phyloP scores from a whole-genome alignment of 2,888 invertebrate species.

The Rhyacophila evoluta region DNA sequence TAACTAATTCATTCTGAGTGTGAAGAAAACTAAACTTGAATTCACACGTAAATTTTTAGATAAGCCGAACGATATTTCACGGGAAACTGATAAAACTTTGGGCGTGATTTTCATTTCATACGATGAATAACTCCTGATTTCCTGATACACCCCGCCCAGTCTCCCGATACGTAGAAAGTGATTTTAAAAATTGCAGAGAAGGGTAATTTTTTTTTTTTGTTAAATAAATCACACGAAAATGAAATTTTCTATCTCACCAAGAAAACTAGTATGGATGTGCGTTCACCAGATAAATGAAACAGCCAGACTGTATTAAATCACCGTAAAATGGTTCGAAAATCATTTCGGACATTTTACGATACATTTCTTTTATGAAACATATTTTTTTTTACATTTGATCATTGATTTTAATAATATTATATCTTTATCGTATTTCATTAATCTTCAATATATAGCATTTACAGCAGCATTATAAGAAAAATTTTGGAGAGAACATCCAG shows the following conservation, averaged over 20 bases:
- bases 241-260: not conserved
- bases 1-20: too few species aligned
- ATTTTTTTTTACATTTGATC: too few species aligned
- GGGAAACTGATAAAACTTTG: not conserved
- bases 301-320: not conserved
- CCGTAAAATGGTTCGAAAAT: not conserved
- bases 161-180: not conserved
- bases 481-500: too few species aligned
- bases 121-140: not conserved
- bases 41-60: too few species aligned
- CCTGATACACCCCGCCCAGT: not conserved
- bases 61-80: not conserved
- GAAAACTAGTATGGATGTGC: not conserved
- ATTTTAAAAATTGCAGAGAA: not conserved
- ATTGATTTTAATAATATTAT: too few species aligned
- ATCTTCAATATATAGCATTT: too few species aligned
- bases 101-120: not conserved
- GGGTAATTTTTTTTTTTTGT: not conserved
- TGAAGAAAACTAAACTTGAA: too few species aligned
- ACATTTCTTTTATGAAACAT: too few species aligned
- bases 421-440: too few species aligned
- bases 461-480: too few species aligned
- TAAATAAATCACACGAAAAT: not conserved
- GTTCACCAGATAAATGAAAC: not conserved
- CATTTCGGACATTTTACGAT: not conserved